Percentiles rank a stretch among this genome's conserved stretches.
Evolutionary conservation across 2,797 vertebrate species (phyloP).

Genomic region (Clarias laeviceps): DNA sequence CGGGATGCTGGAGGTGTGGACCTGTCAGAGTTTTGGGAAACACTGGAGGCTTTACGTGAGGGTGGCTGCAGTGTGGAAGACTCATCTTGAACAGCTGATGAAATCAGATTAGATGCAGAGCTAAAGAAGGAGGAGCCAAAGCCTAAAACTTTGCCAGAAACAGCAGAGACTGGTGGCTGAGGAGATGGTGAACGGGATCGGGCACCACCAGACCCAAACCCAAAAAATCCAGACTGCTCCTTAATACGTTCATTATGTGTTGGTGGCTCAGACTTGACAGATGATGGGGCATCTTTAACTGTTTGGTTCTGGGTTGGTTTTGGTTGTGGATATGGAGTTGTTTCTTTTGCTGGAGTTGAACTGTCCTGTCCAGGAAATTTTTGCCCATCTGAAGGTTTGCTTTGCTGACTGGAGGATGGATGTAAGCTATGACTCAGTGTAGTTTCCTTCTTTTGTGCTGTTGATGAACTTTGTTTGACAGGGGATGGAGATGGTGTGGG

Average conservation of each 20-base stretch:
- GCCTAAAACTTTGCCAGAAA: slow-evolving; percentile 86
- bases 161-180: slow-evolving; percentile 71
- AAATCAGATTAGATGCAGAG: slow-evolving; percentile 91
- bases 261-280: slow-evolving; percentile 44
- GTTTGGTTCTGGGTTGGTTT: slow-evolving; percentile 31
- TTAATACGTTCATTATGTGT: slow-evolving; percentile 41
- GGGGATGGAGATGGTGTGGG: slow-evolving; percentile 48
- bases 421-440: slow-evolving; percentile 50
- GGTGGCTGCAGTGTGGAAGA: slow-evolving; percentile 62
- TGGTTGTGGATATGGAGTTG: slow-evolving; percentile 29
- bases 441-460: slow-evolving; percentile 55
- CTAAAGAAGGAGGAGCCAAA: slow-evolving; percentile 94
- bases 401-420: slow-evolving; percentile 65
- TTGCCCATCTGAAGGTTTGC: slow-evolving; percentile 61
- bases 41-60: slow-evolving; percentile 62
- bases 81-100: slow-evolving; percentile 78
- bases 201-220: slow-evolving; percentile 54
- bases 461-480: slow-evolving; percentile 36
- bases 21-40: slow-evolving; percentile 65
- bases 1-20: slow-evolving; percentile 68
- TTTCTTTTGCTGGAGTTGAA: slow-evolving; percentile 58
- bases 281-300: slow-evolving; percentile 24
- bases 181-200: slow-evolving; percentile 74
- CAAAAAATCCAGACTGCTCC: slow-evolving; percentile 57
- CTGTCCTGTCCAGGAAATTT: slow-evolving; percentile 58